Base-by-base conservation (phyloP, 1,140 invertebrate species). In the Cheumatopsyche charites region DNA sequence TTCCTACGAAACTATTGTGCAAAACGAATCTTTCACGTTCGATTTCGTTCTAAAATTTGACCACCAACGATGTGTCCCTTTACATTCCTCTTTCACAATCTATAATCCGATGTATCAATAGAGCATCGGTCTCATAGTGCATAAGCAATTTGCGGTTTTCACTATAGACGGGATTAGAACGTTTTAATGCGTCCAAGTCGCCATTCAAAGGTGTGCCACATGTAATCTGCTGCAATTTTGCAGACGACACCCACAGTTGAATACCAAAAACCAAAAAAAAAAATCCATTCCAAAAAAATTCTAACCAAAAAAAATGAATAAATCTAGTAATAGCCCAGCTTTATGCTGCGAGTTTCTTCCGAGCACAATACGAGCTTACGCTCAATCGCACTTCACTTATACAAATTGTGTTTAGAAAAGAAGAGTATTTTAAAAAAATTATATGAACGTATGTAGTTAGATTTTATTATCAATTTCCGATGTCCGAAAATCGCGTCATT, bases 71-170 rank as follows among this genome's bases (percentile, higher is more conserved):
- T 36, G 66, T 68, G 45, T 45, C 21, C 25, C 25, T 55, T 45
- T 49, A 29, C 9, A 9, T 25, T n/a, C n/a, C n/a, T 23, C 23
- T 58, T 21, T 58, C 47, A 17, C 3, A 36, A 3, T 36, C 9
- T 23, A n/a, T 68, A 68, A 68, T 68, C 66, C 69, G 19, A 41
- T 63, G 13, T 62, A 36, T 73, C 21, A 74, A 74, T 71, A 62
- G 63, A 36, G 26, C 45, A 47, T 68, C 61, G 62, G 66, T 63
- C 17, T 36, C 71, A 69, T 58, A 21, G 29, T 36, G 29, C 29
- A 36, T 36, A 36, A 36, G 67, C 69, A 70, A 74, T 74, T 71
- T 74, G 73, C 62, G 73, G 73, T 74, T 74, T 73, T 58, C 47
- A 21, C 29, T 47, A n/a, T n/a, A 62, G 21, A 67, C 41, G 47